Evolutionary conservation across 2,113 vertebrate genomes (phyloP).

Genomic region (Colistium nudipinnis): DNA sequence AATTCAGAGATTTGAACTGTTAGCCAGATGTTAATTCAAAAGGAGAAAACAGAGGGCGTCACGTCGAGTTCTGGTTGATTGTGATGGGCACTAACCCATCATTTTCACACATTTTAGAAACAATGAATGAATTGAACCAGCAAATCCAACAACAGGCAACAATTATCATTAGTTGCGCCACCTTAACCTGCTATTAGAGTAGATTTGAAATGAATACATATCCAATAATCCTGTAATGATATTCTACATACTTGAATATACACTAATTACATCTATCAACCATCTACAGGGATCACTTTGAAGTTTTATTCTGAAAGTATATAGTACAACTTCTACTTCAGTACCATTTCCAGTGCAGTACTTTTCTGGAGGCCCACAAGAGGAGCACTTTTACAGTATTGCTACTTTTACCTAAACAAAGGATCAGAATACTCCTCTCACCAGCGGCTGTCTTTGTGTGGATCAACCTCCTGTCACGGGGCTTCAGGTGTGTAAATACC

Average conservation of each 20-base stretch:
- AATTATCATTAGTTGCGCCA: neutral
- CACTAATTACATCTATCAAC: neutral
- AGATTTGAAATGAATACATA: neutral
- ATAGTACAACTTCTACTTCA: neutral
- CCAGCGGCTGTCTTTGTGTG: conserved; percentile 27
- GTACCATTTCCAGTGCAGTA: neutral
- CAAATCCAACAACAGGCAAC: neutral
- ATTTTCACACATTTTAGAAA: neutral
- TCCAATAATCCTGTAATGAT: neutral
- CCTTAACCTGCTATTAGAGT: neutral
- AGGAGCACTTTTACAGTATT: conserved; percentile 2
- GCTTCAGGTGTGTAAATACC: conserved; percentile 50
- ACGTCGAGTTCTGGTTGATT: neutral
- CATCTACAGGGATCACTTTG: no score
- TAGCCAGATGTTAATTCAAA: neutral
- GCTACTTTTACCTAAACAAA: neutral
- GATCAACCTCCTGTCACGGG: conserved; percentile 40
- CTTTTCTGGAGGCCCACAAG: neutral
- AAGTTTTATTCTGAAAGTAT: neutral
- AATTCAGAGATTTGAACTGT: neutral
- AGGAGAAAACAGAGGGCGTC: neutral
- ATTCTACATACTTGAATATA: neutral
- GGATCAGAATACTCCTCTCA: conserved; percentile 8
- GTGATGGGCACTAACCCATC: neutral
- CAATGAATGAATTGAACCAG: neutral